A percentile compares a stretch with the other conserved stretches of the same genome.
These are phyloP conservation scores for Ceuthmochares aereus DNA, from an alignment of 2,113 vertebrate species.

Conservation along the genomic window DNA sequence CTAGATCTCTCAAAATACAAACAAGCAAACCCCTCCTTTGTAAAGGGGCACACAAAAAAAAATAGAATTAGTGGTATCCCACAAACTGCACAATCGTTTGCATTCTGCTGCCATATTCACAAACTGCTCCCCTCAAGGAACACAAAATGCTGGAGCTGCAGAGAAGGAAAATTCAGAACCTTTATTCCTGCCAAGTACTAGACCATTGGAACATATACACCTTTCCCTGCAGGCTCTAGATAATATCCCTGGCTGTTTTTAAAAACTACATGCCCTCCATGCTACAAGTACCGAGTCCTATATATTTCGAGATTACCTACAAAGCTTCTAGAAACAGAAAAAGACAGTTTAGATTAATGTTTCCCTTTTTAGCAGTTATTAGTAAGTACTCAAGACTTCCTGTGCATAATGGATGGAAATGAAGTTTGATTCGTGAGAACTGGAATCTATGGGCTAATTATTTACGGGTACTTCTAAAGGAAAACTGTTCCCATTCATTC, in stretches of 20 bases:
- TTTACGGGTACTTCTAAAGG: not conserved
- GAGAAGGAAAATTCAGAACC: not conserved
- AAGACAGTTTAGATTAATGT: not conserved
- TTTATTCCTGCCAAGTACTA: not conserved
- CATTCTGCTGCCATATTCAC: not conserved
- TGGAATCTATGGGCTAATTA: conserved; percentile 18
- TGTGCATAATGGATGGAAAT: not conserved
- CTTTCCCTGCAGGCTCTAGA: not conserved
- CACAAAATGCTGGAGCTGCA: not conserved
- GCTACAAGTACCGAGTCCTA: not conserved
- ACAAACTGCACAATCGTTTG: not conserved
- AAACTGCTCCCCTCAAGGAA: not conserved
- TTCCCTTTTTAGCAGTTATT: conserved; percentile 13
- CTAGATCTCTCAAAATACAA: not conserved
- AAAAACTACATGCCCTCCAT: not conserved
- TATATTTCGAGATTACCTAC: not conserved
- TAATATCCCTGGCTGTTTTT: not conserved
- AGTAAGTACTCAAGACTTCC: conserved; percentile 10
- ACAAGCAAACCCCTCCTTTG: conserved; percentile 4
- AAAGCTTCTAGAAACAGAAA: conserved; percentile 5
- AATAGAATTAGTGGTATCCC: conserved; percentile 37
- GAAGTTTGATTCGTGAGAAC: not conserved
- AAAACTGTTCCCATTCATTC: conserved; percentile 11
- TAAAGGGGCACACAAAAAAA: not conserved
- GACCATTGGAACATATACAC: not conserved